A percentile compares a stretch with the other conserved stretches of the same genome.
phyloP scores from a whole-genome alignment of 2,797 vertebrate genomes.

The Helostoma temminkii region DNA sequence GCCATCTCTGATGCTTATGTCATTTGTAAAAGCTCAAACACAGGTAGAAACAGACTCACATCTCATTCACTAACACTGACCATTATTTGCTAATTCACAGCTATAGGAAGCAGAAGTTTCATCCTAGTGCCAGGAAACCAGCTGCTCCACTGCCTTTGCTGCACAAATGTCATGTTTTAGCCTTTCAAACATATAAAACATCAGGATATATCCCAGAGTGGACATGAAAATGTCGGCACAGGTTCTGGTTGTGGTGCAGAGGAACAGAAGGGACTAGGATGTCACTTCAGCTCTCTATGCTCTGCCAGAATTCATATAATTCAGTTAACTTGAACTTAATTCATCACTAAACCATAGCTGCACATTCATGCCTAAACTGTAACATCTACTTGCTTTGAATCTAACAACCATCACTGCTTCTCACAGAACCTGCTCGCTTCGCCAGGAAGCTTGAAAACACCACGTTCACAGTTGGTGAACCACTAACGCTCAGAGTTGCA shows the following conservation, averaged over 20 bases:
- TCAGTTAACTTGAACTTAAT: no score
- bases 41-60: conserved; percentile 41
- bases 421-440: conserved; percentile 83
- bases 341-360: no score
- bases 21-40: conserved; percentile 39
- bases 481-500: conserved; percentile 88
- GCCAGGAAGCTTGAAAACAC: conserved; percentile 90
- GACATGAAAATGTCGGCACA: no score
- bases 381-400: conserved; percentile 27
- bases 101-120: not conserved
- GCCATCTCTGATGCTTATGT: conserved; percentile 60
- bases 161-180: no score
- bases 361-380: not conserved
- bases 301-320: not conserved
- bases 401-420: conserved; percentile 55
- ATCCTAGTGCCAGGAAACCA: no score
- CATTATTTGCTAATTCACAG: not conserved
- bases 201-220: no score
- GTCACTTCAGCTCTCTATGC: not conserved
- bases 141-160: not conserved
- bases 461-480: conserved; percentile 85
- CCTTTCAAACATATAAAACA: no score
- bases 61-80: not conserved
- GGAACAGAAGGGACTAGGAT: not conserved
- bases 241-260: no score